These are phyloP conservation scores for Agrilus planipennis DNA, from an alignment of 1,140 invertebrate genomes.

Conservation along the genomic window DNA sequence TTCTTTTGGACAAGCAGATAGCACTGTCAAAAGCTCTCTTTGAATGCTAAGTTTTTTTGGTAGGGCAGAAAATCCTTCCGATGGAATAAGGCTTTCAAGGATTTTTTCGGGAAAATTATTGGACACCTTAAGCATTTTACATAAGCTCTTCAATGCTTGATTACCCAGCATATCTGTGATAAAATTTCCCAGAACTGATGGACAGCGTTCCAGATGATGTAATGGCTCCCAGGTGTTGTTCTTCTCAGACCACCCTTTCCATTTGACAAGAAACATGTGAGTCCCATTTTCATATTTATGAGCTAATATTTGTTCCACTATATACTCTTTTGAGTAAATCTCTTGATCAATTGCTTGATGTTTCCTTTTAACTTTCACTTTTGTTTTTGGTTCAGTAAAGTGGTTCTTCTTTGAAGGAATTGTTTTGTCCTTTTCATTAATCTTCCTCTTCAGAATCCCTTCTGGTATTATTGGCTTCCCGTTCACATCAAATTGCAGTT, in stretches of 20 bases:
- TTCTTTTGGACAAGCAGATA: slow-evolving; percentile 11
- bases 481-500: slow-evolving; percentile 32
- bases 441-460: not conserved
- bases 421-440: not conserved
- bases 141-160: slow-evolving; percentile 12
- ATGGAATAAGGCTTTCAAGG: not conserved
- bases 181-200: slow-evolving; percentile 43
- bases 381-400: slow-evolving; percentile 16
- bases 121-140: not conserved
- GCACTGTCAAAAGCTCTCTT: slow-evolving; percentile 15
- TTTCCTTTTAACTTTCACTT: slow-evolving; percentile 1
- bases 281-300: slow-evolving; percentile 41
- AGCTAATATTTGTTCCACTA: slow-evolving; percentile 58
- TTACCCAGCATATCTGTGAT: slow-evolving; percentile 11
- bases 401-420: slow-evolving; percentile 6
- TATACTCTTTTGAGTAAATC: slow-evolving; percentile 34
- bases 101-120: not conserved
- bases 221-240: slow-evolving; percentile 80
- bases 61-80: slow-evolving; percentile 4
- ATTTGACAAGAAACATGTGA: slow-evolving; percentile 69
- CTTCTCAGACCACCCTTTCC: slow-evolving; percentile 61
- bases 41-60: slow-evolving; percentile 14
- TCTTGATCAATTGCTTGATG: not conserved
- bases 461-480: slow-evolving; percentile 21
- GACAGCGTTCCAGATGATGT: slow-evolving; percentile 57